phyloP scores from a whole-genome alignment of 2,888 invertebrate genomes.

The Amphipoea oculea region DNA sequence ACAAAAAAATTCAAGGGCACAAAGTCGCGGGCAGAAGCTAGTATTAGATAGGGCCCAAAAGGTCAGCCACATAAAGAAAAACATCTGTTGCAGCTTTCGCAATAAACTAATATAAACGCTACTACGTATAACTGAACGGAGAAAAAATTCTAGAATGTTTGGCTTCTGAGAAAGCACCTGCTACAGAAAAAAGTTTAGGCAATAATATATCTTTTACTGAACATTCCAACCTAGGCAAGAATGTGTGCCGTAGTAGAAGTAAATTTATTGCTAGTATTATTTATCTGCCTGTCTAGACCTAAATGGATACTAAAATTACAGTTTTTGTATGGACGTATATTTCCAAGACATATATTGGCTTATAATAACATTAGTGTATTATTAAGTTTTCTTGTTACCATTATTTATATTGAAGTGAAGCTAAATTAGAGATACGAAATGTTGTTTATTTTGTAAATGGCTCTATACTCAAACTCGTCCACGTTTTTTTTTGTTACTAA shows the following conservation, averaged over 20 bases:
- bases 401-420: slow-evolving; percentile 12
- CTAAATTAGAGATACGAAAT: background rate
- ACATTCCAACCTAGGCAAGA: slow-evolving; percentile 7
- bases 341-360: background rate
- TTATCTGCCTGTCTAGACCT: slow-evolving; percentile 34
- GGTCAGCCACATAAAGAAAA: background rate
- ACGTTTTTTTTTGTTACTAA: background rate
- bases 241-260: slow-evolving; percentile 27
- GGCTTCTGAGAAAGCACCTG: slow-evolving; percentile 32
- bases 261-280: slow-evolving; percentile 54
- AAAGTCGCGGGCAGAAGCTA: too few species aligned
- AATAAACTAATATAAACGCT: background rate
- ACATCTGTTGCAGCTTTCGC: background rate
- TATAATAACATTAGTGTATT: slow-evolving; percentile 14
- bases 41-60: background rate
- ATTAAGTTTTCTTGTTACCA: slow-evolving; percentile 25
- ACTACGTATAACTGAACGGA: background rate
- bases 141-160: slow-evolving; percentile 7
- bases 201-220: slow-evolving; percentile 45
- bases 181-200: slow-evolving; percentile 30
- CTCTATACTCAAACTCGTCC: background rate
- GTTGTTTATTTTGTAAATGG: background rate
- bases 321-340: slow-evolving; percentile 39
- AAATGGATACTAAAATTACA: slow-evolving; percentile 44
- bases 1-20: background rate